Base-by-base conservation (phyloP, 1,140 invertebrate species). In the Aphidius ervi region DNA sequence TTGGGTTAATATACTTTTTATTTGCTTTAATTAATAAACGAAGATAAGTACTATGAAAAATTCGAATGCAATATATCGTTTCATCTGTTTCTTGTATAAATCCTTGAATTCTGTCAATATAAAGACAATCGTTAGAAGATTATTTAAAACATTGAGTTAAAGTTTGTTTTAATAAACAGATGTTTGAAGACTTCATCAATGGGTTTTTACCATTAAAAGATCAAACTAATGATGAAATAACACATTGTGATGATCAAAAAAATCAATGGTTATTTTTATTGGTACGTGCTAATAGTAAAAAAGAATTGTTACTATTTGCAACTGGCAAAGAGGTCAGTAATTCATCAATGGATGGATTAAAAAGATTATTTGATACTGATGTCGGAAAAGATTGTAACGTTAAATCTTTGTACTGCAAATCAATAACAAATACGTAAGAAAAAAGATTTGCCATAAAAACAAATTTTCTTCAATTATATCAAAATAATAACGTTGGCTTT, bases 381-480 rank as follows among this genome's bases (percentile, higher is more conserved):
- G 39, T 66, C 6, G 78, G 78, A 56, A 77, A 73, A 41, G 67
- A 75, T 63, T 77, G 74, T 55, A 79, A 78, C 49, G 75, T 80
- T 2, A 80, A 79, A 56, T 79, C 77, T 16, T 63, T 80, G 9
- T 79, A 79, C 61, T 79, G 77, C 61, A 79, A 79, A 65, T 71
- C 72, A 5, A 69, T 75, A 9, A 64, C 72, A 55, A 80, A 72
- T 31, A 31, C 23, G 78, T 80, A 71, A 68, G 70, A 59, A 5
- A 56, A 9, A 42, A 56, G 9, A 58, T 58, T 23, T 16, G 16
- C 1, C 59, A 48, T 57, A 6, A 63, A 57, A 50, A 20, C 5
- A 2, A 59, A 62, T 45, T 39, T 57, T 56, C 48, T 41, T 55
- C 40, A 1, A 39, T 53, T 43, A 46, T 16, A 31, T 31, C 23